Base-by-base conservation (phyloP, 2,888 invertebrate species). In the Timema cristinae region DNA sequence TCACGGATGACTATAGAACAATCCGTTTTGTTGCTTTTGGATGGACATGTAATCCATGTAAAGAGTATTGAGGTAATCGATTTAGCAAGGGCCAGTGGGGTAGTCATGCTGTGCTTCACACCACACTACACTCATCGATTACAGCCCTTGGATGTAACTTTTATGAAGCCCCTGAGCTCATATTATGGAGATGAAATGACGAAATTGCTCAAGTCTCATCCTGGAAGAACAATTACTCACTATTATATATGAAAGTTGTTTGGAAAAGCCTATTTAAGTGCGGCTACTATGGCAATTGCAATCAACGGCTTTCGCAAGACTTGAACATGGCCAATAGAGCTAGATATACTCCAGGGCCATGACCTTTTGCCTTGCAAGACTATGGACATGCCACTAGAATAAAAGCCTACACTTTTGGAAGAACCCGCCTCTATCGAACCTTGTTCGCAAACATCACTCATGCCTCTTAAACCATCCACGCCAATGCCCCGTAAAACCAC, bases 1-100 rank as follows among this genome's bases (percentile, higher is more conserved):
- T 72, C 50, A 70, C 50, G 70, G 72, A 13, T 70, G 68, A 32
- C 73, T 75, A 50, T 11, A 47, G 32, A 15, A 61, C 16, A 15
- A 61, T 47, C 15, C 5, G 16, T 61, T 15, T 11, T 61, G 7
- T 11, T 59, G 7, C 7, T 61, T 5, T 47, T 61, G 15, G 15
- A 61, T 11, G 9, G 15, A 16, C 61, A 15, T 15, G 7, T 47
- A 9, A 47, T 47, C 61, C 61, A 61, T 16, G 47, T 11, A 61
- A 61, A 61, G 47, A 61, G 61, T 11, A 9, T 61, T 16, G 9
- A 61, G 5, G 32, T 61, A 47, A 11, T 11, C 61, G 47, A 7
- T 7, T 16, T 61, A 61, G 61, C 16, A 47, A 61, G 61, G 61
- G 15, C 6, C 16, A 61, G 11, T 10, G 9, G 47, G 16, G 9